Percentiles rank a stretch among this genome's conserved stretches.
Conservation (phyloP, 2,888 invertebrate genomes). For the Lepidochrysops patricia region DNA sequence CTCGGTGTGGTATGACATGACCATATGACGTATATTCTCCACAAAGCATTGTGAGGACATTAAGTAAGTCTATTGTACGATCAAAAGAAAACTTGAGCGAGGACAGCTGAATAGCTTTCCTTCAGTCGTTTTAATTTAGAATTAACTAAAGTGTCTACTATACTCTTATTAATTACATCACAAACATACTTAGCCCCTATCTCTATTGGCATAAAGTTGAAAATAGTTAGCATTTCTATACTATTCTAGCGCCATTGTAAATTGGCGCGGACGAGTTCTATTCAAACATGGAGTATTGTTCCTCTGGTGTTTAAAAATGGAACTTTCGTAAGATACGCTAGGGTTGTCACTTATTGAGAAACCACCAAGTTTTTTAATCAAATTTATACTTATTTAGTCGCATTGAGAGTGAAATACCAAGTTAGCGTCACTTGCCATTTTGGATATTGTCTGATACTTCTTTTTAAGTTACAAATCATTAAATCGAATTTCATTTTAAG, state of each 20-base stretch:
- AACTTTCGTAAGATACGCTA: conserved; percentile 31
- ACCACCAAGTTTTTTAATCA: neutral
- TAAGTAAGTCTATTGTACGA: conserved; percentile 12
- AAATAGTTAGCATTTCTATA: conserved; percentile 13
- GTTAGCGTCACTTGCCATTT: too few relatives aligned
- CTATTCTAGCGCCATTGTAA: conserved; percentile 36
- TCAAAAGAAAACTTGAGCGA: conserved; percentile 16
- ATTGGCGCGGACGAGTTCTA: conserved; percentile 49
- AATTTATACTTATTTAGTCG: neutral
- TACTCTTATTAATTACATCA: neutral
- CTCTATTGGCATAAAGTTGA: neutral
- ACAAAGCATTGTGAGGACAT: conserved; percentile 10
- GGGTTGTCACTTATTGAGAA: conserved; percentile 18
- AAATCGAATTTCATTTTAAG: too few relatives aligned
- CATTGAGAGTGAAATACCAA: too few relatives aligned
- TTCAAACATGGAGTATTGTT: conserved; percentile 59
- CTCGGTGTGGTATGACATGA: too few relatives aligned
- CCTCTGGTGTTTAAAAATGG: conserved; percentile 45
- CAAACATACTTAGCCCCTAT: neutral
- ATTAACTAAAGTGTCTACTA: conserved; percentile 34
- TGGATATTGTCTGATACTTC: too few relatives aligned
- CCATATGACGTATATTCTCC: neutral
- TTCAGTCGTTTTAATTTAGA: conserved; percentile 35
- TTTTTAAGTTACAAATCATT: too few relatives aligned
- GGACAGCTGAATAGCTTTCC: conserved; percentile 36